Conservation (phyloP, 2,888 invertebrate species). For the Temnothorax ravouxi region DNA sequence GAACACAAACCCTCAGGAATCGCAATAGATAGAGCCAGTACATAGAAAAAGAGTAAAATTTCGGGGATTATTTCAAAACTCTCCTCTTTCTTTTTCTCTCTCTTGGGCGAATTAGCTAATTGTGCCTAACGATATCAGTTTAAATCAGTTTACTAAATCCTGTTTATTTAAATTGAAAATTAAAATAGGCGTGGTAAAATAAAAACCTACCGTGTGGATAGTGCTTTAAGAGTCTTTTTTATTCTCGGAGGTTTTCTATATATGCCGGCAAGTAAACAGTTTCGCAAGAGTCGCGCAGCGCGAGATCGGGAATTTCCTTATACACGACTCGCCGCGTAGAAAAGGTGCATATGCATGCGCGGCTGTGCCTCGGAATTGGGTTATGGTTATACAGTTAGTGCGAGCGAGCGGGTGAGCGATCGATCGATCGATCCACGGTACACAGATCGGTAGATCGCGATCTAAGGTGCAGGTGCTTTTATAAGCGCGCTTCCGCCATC, state of each 20-base stretch:
- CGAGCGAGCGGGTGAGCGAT: slow-evolving; percentile 46
- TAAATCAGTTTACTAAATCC: not conserved
- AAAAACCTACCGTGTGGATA: not conserved
- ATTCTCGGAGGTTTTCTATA: slow-evolving; percentile 74
- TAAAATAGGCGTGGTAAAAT: not conserved
- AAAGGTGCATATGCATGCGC: slow-evolving; percentile 55
- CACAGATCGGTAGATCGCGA: slow-evolving; percentile 39
- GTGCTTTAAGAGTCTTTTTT: slow-evolving; percentile 27
- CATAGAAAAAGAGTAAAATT: not conserved
- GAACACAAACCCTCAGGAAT: not conserved
- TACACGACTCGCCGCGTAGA: slow-evolving; percentile 69
- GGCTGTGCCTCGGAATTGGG: slow-evolving; percentile 75
- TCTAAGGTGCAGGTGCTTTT: slow-evolving; percentile 58
- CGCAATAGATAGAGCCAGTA: not conserved
- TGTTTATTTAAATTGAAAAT: not conserved
- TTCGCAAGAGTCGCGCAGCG: slow-evolving; percentile 82
- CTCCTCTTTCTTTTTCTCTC: too few relatives aligned
- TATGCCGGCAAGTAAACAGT: slow-evolving; percentile 82
- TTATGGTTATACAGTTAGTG: slow-evolving; percentile 69
- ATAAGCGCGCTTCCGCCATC: slow-evolving; percentile 61
- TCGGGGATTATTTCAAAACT: not conserved
- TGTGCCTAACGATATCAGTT: not conserved
- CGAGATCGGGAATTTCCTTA: slow-evolving; percentile 84
- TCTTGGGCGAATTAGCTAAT: not conserved
- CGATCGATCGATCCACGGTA: slow-evolving; percentile 58